Evolutionary conservation across 2,797 vertebrate species (phyloP).

Genomic region (Trachops cirrhosus): DNA sequence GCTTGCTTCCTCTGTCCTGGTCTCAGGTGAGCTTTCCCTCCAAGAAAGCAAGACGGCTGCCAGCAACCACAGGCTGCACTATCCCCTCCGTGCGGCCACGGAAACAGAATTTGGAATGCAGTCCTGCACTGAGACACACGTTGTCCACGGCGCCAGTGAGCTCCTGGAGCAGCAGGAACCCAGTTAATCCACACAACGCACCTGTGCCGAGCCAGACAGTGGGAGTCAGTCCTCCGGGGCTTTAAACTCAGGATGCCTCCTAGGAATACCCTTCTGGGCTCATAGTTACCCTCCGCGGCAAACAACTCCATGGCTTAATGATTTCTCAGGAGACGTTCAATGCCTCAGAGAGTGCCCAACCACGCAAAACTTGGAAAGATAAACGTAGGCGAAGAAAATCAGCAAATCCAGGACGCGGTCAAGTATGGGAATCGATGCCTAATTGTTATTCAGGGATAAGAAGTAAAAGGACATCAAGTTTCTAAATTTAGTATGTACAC

Average conservation of each 20-base stretch:
- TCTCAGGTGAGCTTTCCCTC: neutral
- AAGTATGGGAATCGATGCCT: neutral
- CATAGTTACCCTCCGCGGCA: neutral
- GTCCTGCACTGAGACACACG: neutral
- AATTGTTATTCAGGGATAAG: neutral
- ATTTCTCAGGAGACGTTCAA: neutral
- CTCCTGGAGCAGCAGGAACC: rapidly evolving
- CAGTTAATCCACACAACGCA: rapidly evolving
- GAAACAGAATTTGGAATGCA: neutral
- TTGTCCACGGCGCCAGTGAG: neutral
- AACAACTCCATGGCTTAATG: neutral
- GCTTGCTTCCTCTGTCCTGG: neutral
- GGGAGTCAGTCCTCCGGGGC: neutral
- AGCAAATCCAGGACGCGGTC: neutral
- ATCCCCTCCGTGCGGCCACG: neutral
- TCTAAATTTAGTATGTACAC: neutral
- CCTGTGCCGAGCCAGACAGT: neutral
- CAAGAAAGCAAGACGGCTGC: neutral
- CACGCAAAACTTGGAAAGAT: neutral
- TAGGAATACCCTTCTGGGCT: neutral
- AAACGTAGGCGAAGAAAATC: neutral
- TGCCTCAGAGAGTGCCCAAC: neutral
- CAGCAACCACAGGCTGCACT: neutral
- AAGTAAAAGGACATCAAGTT: neutral
- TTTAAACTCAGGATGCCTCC: neutral